Evolutionary conservation across 2,113 vertebrate species (phyloP).

Genomic region (Pituophis catenifer): DNA sequence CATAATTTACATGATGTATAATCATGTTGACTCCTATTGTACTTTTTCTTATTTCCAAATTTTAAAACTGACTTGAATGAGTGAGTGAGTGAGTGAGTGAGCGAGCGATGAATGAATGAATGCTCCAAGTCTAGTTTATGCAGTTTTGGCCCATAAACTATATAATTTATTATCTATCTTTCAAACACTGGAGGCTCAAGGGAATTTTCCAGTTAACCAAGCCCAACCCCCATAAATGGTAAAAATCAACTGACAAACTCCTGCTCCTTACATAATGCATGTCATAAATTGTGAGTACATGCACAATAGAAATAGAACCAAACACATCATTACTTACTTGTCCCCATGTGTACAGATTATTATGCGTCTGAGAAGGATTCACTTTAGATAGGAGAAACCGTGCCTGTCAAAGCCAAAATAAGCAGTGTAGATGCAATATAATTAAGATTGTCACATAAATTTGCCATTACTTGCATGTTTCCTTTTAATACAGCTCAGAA

Average conservation of each 20-base stretch:
- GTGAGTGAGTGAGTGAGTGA: background rate
- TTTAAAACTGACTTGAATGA: background rate
- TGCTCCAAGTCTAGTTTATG: background rate
- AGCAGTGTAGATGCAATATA: conserved; percentile 3
- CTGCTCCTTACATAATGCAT: background rate
- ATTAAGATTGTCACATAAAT: background rate
- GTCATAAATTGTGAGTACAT: background rate
- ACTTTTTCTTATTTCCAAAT: background rate
- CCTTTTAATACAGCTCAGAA: background rate
- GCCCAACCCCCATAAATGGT: background rate
- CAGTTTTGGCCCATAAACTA: background rate
- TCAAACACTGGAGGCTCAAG: background rate
- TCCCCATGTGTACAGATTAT: conserved; percentile 93
- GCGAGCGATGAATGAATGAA: background rate
- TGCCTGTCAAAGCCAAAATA: conserved; percentile 73
- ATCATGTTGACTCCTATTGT: background rate
- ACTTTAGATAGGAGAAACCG: conserved; percentile 97
- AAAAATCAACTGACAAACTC: background rate
- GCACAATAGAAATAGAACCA: background rate
- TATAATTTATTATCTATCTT: background rate
- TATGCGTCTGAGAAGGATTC: conserved; percentile 98
- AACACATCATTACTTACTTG: conserved; percentile 76
- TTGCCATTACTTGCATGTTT: background rate
- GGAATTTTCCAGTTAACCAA: background rate
- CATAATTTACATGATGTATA: background rate